A percentile compares a stretch with the other conserved stretches of the same genome.
Conservation (phyloP, 2,888 invertebrate genomes). For the Drosophila yooni region DNA sequence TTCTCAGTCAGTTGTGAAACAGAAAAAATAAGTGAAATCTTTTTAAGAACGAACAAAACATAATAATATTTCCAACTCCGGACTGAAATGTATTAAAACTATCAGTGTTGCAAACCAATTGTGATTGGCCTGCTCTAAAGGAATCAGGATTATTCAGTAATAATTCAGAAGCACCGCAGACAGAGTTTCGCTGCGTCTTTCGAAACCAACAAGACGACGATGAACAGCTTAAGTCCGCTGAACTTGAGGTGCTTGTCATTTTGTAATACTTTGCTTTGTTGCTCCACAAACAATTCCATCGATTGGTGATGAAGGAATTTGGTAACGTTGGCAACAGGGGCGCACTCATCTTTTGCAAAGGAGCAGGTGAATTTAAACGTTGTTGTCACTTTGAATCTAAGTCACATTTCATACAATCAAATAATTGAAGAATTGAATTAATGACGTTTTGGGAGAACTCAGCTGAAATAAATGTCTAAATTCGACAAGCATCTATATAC, state of each 20-base stretch:
- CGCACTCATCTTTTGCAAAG: neutral
- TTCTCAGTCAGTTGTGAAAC: neutral
- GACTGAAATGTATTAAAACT: neutral
- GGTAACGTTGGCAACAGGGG: neutral
- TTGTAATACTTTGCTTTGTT: neutral
- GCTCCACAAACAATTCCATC: neutral
- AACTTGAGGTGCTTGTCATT: neutral
- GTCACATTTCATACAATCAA: neutral
- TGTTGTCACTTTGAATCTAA: neutral
- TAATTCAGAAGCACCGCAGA: neutral
- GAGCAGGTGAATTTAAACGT: neutral
- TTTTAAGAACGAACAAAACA: neutral
- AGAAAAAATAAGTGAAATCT: neutral
- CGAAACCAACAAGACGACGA: no score
- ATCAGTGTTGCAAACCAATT: neutral
- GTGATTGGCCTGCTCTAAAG: neutral
- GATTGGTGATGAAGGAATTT: neutral
- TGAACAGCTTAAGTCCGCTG: no score
- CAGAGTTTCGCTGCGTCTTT: neutral
- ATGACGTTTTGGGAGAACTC: neutral
- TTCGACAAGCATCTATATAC: no score
- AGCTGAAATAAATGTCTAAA: neutral
- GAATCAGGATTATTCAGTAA: neutral
- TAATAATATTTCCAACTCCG: neutral
- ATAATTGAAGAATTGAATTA: neutral